Base-by-base conservation (phyloP, 2,888 invertebrate genomes). In the Agriotes lineatus region DNA sequence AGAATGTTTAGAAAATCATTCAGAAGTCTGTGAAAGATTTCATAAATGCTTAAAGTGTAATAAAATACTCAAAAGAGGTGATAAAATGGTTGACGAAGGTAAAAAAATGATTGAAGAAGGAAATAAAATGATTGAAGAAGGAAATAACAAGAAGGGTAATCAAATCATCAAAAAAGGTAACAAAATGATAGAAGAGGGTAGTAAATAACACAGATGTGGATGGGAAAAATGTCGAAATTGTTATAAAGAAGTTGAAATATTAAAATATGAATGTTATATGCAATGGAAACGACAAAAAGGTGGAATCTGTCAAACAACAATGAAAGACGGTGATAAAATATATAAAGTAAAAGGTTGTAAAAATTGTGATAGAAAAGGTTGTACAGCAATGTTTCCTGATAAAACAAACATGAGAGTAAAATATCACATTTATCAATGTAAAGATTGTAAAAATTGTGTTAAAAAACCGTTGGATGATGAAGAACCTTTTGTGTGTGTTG, bases 211-310 rank as follows among this genome's bases (percentile, higher is more conserved):
- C 52, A 62, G 52, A 62, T 52, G 50, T 48, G 62, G 62, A 18
- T 62, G 52, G 30, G 22, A 52, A 52, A 45, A 45, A 62, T 52
- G 62, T 62, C 9, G 52, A 48, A 50, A 62, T 52, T 62, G 62
- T 52, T n/a, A 50, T 52, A 19, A 44, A 20, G 62, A 50, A 33
- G 30, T 62, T 33, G 50, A 48, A 61, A 48, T 50, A 50, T 30
- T 50, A n/a, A 50, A 61, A 25, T 50, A 61, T 61, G 50, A 60
- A 61, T 61, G 61, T 48, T 61, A 61, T 61, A 61, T 52, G 45
- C 30, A 33, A 18, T 50, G 48, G 50, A 52, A 16, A 44, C 16
- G 18, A 19, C 44, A 44, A 44, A 64, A 64, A 64, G 56, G 64
- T 58, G 57, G 57, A 54, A 44, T 64, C 10, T 56, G 64, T 58